Evolutionary conservation across 2,113 vertebrate species (phyloP).

Genomic region (Vulpes ferrilata): DNA sequence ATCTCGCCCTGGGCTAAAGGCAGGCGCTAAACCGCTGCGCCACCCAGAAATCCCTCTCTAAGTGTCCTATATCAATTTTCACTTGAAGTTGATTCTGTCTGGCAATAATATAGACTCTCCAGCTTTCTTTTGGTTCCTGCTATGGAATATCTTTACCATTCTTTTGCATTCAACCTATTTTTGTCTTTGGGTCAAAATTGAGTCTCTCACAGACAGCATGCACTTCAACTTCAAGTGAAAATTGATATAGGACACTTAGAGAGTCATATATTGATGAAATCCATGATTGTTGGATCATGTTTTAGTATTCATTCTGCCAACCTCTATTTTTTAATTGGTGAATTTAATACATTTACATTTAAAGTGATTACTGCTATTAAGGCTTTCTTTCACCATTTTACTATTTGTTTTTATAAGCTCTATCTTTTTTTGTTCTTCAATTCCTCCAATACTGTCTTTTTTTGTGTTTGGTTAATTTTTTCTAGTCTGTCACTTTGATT

Average conservation of each 20-base stretch:
- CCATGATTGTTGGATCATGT: background rate
- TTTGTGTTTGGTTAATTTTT: background rate
- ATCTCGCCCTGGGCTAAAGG: too few relatives aligned
- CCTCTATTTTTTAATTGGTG: background rate
- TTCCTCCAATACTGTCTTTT: background rate
- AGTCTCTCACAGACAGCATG: background rate
- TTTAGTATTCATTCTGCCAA: background rate
- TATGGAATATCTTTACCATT: background rate
- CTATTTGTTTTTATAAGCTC: background rate
- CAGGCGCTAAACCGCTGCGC: too few relatives aligned
- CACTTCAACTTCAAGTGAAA: too few relatives aligned
- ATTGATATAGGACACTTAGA: too few relatives aligned
- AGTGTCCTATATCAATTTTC: background rate
- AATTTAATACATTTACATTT: background rate
- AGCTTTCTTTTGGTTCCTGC: background rate
- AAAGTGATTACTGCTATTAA: background rate
- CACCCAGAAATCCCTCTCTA: background rate
- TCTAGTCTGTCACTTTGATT: background rate
- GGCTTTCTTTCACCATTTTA: background rate
- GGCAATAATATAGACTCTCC: background rate
- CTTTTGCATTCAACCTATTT: background rate
- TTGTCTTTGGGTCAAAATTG: background rate
- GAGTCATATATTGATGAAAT: too few relatives aligned
- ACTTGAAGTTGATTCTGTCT: background rate
- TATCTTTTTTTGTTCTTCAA: background rate